A percentile compares a stretch with the other conserved stretches of the same genome.
phyloP scores from a whole-genome alignment of 2,888 invertebrate genomes.

The Nudaria mundana region DNA sequence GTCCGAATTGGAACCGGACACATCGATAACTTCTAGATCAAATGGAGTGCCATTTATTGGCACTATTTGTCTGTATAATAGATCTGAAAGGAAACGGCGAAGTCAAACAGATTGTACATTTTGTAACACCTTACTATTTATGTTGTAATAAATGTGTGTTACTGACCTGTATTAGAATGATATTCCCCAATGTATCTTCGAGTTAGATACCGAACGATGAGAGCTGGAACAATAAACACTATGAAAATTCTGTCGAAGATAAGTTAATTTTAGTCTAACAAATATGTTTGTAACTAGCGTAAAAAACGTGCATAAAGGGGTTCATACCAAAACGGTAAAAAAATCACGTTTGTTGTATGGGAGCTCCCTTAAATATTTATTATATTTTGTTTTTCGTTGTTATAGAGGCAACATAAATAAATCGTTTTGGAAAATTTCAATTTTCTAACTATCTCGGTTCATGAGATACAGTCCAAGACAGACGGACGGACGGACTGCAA shows the following conservation, averaged over 20 bases:
- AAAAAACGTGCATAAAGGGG: no score
- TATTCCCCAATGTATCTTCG: conserved; percentile 90
- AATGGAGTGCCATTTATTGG: conserved; percentile 86
- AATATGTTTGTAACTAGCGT: no score
- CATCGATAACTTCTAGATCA: conserved; percentile 90
- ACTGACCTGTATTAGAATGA: conserved; percentile 88
- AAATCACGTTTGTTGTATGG: no score
- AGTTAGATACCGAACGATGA: conserved; percentile 89
- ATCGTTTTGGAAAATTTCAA: no score
- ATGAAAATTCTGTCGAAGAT: conserved; percentile 1
- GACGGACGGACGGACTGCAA: no score
- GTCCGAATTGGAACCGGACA: conserved; percentile 85
- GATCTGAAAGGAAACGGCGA: conserved; percentile 80
- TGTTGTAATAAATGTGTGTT: background rate
- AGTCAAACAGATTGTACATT: conserved; percentile 16
- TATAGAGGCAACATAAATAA: no score
- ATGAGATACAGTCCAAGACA: no score
- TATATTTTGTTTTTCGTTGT: no score
- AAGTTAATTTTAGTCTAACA: background rate
- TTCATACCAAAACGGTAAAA: no score
- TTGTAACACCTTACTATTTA: conserved; percentile 2
- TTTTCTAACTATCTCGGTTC: no score
- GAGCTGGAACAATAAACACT: conserved; percentile 77
- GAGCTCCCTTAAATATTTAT: no score
- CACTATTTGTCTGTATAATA: conserved; percentile 88